Base-by-base conservation (phyloP, 2,888 invertebrate genomes). In the Amphiduros pacificus region DNA sequence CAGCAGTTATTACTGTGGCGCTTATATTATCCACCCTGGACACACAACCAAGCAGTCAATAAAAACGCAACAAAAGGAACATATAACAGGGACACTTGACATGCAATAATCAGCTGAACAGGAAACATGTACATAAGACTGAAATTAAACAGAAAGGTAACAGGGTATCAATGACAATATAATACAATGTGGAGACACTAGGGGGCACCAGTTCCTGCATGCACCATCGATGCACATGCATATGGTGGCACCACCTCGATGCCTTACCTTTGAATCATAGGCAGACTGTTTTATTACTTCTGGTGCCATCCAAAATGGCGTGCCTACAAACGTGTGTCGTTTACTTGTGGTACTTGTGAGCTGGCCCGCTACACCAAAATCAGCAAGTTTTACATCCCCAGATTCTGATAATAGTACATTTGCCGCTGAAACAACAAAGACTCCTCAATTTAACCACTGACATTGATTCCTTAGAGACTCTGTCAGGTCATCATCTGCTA, bases 341-440 rank as follows among this genome's bases (percentile, higher is more conserved):
- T 95, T 95, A 84, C 91, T 93, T 51, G 84, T 77, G 14, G 82
- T 82, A 63, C 75, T 77, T 4, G 82, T 82, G 51, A 83, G 73
- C 67, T 83, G 83, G 50, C 83, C 83, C 9, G 82, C 82, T 26
- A 83, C 82, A 41, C 82, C 82, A 70, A 83, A 83, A 67, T 83
- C 83, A n/a, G 98, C 98, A 74, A 99, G 85, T 83, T 99, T 99
- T 5, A 99, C 98, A 82, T 99, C 97, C 17, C 99, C 98, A 89
- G 93, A 92, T 84, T 98, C 98, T 80, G 97, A 96, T 68, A 99
- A 87, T 71, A 99, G 87, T 64, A 99, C 97, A 85, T 99, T 99
- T 57, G 99, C 99, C 71, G 98, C 98, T 81, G 74, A 20, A 74
- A 73, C 24, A 9, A 36, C 36, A 36, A 9, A 36, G 17, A 17